phyloP scores from a whole-genome alignment of 2,888 invertebrate species.

The Phyllotreta cruciferae region DNA sequence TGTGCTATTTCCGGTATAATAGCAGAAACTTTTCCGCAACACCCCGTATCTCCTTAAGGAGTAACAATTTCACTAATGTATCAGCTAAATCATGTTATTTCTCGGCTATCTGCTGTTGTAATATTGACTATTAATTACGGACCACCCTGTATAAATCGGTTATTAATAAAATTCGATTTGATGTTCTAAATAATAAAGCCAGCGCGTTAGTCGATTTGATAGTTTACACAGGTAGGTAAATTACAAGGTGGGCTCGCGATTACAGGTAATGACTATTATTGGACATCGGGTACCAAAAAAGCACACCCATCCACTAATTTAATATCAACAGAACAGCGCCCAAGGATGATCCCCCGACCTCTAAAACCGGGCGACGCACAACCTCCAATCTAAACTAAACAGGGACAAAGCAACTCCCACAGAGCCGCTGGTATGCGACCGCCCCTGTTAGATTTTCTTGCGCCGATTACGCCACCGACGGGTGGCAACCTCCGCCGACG shows the following conservation, averaged over 20 bases:
- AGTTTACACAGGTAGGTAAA: not conserved
- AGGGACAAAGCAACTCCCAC: constrained; percentile 51
- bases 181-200: no score
- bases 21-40: no score
- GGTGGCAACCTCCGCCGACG: no score
- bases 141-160: not conserved
- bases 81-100: no score
- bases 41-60: no score
- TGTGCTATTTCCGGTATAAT: no score
- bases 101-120: no score
- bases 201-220: not conserved
- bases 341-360: constrained; percentile 40
- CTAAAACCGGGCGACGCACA: constrained; percentile 49
- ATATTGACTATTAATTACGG: not conserved
- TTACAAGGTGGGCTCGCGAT: constrained; percentile 9
- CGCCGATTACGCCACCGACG: constrained; percentile 21
- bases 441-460: constrained; percentile 43
- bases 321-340: constrained; percentile 30
- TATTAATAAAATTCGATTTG: no score
- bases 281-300: constrained; percentile 35
- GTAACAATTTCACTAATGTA: no score
- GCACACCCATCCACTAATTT: constrained; percentile 39
- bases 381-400: constrained; percentile 49
- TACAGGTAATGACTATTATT: constrained; percentile 37
- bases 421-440: constrained; percentile 46